Evolutionary conservation across 2,888 invertebrate species (phyloP).

Genomic region (Argyra leucocephala): DNA sequence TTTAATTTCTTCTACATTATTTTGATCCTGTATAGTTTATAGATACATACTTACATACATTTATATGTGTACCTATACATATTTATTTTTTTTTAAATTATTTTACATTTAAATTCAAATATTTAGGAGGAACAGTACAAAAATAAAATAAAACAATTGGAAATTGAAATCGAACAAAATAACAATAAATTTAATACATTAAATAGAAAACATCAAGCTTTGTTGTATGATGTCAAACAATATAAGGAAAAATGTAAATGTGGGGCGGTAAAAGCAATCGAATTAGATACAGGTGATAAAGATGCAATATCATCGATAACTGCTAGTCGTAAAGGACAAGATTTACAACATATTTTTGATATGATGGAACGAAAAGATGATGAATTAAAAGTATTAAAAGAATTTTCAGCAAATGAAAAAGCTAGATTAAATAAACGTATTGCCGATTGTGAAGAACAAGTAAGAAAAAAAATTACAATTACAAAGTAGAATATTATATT

Average conservation of each 20-base stretch:
- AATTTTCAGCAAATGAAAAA: constrained; percentile 17
- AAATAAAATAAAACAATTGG: constrained; percentile 10
- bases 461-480: not conserved
- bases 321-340: constrained; percentile 4
- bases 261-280: constrained; percentile 13
- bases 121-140: constrained; percentile 17
- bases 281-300: constrained; percentile 13
- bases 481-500: no score
- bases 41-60: no score
- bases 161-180: constrained; percentile 13
- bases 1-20: no score
- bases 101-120: no score
- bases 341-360: constrained; percentile 17
- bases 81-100: no score
- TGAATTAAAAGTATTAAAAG: constrained; percentile 14
- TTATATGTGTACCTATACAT: no score
- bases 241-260: constrained; percentile 17
- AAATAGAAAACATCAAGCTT: constrained; percentile 11
- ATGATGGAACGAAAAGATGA: constrained; percentile 16
- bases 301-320: not conserved
- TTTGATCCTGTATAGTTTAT: no score
- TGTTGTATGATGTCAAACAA: constrained; percentile 10
- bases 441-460: constrained; percentile 18
- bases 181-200: constrained; percentile 17
- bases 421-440: constrained; percentile 15